These are phyloP conservation scores for Chelon auratus DNA, from an alignment of 2,797 vertebrate genomes.

Conservation along the genomic window DNA sequence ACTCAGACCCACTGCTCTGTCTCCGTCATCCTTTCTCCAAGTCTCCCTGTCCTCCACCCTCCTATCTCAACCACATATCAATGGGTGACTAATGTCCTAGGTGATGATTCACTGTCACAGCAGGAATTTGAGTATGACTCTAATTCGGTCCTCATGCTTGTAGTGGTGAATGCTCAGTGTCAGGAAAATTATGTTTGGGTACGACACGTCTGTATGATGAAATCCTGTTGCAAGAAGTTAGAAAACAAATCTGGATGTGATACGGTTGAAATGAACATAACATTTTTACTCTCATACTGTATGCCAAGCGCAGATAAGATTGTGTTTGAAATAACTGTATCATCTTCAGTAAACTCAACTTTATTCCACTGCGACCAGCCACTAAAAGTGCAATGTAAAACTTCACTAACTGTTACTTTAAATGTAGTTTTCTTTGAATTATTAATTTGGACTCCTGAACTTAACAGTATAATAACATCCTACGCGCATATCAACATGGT, in stretches of 20 bases:
- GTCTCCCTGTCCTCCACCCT: constrained; percentile 5
- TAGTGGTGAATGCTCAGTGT: constrained; percentile 24
- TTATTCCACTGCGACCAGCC: not conserved
- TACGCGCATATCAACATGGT: not conserved
- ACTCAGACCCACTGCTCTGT: constrained; percentile 15
- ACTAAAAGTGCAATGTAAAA: not conserved
- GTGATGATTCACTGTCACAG: constrained; percentile 39
- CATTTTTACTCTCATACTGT: not conserved
- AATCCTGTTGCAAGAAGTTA: not conserved
- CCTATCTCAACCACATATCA: not conserved
- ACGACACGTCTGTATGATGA: constrained; percentile 1
- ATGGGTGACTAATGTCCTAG: constrained; percentile 6
- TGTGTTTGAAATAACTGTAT: not conserved
- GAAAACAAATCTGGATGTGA: not conserved
- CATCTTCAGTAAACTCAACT: not conserved
- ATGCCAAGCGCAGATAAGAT: not conserved
- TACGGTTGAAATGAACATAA: not conserved
- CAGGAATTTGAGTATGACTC: constrained; percentile 55
- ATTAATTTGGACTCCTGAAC: not conserved
- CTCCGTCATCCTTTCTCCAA: constrained; percentile 36
- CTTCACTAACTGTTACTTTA: not conserved
- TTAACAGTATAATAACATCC: not conserved
- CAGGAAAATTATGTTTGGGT: not conserved
- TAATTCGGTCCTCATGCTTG: constrained; percentile 42
- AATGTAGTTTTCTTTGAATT: not conserved